Evolutionary conservation across 2,113 vertebrate species (phyloP).

Genomic region (Beaufortia kweichowensis): DNA sequence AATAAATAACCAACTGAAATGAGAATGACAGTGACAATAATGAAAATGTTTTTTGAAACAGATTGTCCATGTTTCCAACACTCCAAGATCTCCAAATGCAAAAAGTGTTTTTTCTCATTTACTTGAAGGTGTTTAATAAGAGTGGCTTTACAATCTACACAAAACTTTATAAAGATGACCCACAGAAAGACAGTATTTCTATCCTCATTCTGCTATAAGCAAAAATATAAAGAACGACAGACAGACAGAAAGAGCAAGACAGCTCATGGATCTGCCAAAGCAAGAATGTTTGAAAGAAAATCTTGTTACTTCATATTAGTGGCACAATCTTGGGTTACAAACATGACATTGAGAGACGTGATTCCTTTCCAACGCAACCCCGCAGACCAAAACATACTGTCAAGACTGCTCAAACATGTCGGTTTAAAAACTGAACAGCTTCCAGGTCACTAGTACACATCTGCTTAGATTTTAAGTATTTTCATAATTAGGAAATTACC

Average conservation of each 20-base stretch:
- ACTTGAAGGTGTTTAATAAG: too few relatives aligned
- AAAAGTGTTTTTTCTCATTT: too few relatives aligned
- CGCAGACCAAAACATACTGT: conserved; percentile 6
- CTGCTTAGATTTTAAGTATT: conserved; percentile 16
- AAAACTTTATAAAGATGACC: background rate
- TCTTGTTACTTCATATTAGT: background rate
- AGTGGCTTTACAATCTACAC: too few relatives aligned
- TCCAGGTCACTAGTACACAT: conserved; percentile 38
- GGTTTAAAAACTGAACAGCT: conserved; percentile 24
- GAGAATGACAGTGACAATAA: background rate
- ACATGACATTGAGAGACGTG: conserved; percentile 22
- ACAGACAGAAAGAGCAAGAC: background rate
- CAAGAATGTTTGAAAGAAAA: conserved; percentile 8
- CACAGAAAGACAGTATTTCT: background rate
- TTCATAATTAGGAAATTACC: conserved; percentile 23
- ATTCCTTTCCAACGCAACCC: conserved; percentile 7
- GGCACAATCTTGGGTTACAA: background rate
- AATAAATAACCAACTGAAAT: background rate
- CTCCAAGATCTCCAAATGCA: too few relatives aligned
- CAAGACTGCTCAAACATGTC: conserved; percentile 32
- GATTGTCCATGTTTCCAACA: too few relatives aligned
- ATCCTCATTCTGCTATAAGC: background rate
- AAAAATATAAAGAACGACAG: background rate
- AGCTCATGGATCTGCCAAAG: background rate
- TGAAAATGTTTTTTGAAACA: too few relatives aligned